Evolutionary conservation across 2,888 invertebrate species (phyloP), one percentile per base, ranked within the genome.

Genomic region (Seira sanloemensis): DNA sequence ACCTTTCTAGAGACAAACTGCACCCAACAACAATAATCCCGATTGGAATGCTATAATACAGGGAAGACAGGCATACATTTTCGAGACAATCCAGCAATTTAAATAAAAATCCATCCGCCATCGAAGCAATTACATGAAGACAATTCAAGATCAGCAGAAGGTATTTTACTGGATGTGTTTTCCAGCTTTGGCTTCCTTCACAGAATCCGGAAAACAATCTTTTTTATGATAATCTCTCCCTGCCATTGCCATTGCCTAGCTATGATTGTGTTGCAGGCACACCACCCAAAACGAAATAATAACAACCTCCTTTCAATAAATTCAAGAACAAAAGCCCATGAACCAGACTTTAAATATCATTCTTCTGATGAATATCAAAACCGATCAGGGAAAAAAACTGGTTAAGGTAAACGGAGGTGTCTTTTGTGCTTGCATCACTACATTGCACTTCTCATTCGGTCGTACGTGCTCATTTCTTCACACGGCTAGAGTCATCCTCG

Each of bases 21-120:
- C 50, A 50, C 50, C 50, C 50, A 50, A 50, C 50, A 50, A 50
- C 50, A 50, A 50, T 50, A 50, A 50, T 50, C 50, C 50, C n/a
- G 50, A 50, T 50, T 50, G 50, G 50, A 50, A 50, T 50, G 50
- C 50, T n/a, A 50, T 50, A 50, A 50, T n/a, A 50, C 2, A 18
- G n/a, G 50, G 50, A 50, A 50, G n/a, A n/a, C n/a, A n/a, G n/a
- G n/a, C n/a, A n/a, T n/a, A n/a, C n/a, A n/a, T n/a, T 50, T 50
- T 50, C 50, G 5, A 50, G 2, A 16, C 12, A 50, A 50, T 16
- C 50, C 2, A 50, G 2, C 50, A 12, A 50, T 50, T 50, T 50
- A 50, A 2, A 50, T 50, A 50, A 50, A 50, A 50, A 50, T 7
- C 50, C 50, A 50, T 50, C n/a, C 16, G n/a, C 50, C 50, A n/a